Percentiles rank a stretch among this genome's conserved stretches.
Evolutionary conservation across 2,113 vertebrate species (phyloP).

Genomic region (Neolamprologus cancellatus): DNA sequence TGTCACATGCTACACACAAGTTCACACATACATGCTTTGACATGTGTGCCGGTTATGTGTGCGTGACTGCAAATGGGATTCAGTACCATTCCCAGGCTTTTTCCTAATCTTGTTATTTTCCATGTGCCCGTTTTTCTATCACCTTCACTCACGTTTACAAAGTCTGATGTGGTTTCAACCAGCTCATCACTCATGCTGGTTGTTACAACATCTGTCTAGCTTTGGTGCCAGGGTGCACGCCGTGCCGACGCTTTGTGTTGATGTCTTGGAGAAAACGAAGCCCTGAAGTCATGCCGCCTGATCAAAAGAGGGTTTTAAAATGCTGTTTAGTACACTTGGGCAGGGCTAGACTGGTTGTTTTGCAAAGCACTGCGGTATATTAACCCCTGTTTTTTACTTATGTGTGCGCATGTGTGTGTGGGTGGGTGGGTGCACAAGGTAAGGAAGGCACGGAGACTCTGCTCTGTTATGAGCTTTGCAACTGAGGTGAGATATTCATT

Average conservation of each 20-base stretch:
- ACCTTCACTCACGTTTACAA: constrained; percentile 21
- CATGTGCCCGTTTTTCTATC: constrained; percentile 2
- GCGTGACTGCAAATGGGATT: not conserved
- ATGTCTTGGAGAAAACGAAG: constrained; percentile 6
- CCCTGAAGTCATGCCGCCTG: constrained; percentile 26
- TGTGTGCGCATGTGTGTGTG: not conserved
- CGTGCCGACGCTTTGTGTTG: constrained; percentile 2
- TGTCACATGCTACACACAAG: not conserved
- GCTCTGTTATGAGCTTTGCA: constrained; percentile 38
- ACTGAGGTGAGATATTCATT: constrained; percentile 51
- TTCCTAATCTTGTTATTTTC: constrained; percentile 4
- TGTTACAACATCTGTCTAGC: constrained; percentile 45
- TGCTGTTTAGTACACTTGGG: not conserved
- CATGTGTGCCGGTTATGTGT: not conserved
- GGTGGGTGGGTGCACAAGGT: not conserved
- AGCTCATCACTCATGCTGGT: constrained; percentile 33
- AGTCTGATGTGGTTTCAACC: constrained; percentile 36
- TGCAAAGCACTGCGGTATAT: constrained; percentile 23
- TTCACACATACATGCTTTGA: not conserved
- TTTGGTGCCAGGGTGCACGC: constrained; percentile 31
- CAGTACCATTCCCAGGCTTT: constrained; percentile 4
- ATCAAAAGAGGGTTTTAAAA: constrained; percentile 50
- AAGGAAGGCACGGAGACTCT: constrained; percentile 28
- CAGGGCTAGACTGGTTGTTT: constrained; percentile 20
- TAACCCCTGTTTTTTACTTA: not conserved